Evolutionary conservation across 2,888 invertebrate species (phyloP).

Genomic region (Lypha dubia): DNA sequence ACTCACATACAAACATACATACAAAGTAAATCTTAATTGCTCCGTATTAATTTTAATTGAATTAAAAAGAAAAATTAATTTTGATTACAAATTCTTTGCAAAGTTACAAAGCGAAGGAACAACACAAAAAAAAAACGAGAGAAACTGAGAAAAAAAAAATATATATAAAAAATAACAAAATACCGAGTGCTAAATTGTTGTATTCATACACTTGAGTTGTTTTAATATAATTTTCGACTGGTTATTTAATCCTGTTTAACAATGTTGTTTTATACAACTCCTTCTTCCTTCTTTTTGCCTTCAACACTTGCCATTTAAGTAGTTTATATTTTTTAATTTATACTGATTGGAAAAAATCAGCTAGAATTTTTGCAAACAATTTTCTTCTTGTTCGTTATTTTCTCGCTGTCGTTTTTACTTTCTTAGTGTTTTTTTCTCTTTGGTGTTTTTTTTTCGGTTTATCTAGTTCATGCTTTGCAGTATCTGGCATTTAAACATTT

Average conservation of each 20-base stretch:
- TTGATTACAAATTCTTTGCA: slow-evolving; percentile 15
- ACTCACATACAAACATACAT: not conserved
- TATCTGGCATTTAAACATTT: not conserved
- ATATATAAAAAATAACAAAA: not conserved
- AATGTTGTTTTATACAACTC: slow-evolving; percentile 8
- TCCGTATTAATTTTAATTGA: slow-evolving; percentile 26
- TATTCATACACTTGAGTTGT: slow-evolving; percentile 31
- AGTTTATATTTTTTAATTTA: slow-evolving; percentile 44
- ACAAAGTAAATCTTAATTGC: slow-evolving; percentile 11
- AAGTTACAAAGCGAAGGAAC: not conserved
- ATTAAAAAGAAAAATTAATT: slow-evolving; percentile 44
- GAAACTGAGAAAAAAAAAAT: not conserved
- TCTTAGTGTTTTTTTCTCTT: not conserved
- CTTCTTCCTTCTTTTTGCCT: not conserved
- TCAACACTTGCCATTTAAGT: slow-evolving; percentile 35
- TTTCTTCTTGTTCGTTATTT: too few relatives aligned
- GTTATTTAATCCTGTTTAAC: slow-evolving; percentile 29
- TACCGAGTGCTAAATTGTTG: slow-evolving; percentile 20
- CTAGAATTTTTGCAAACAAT: not conserved
- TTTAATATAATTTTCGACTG: slow-evolving; percentile 36
- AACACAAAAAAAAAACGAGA: not conserved
- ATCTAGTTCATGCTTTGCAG: not conserved
- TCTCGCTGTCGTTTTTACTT: not conserved
- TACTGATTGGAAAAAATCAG: slow-evolving; percentile 55
- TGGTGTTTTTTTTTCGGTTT: slow-evolving; percentile 8